Evolutionary conservation across 2,888 invertebrate genomes (phyloP), one percentile per base, ranked within the genome.

Genomic region (Perdita meconis): DNA sequence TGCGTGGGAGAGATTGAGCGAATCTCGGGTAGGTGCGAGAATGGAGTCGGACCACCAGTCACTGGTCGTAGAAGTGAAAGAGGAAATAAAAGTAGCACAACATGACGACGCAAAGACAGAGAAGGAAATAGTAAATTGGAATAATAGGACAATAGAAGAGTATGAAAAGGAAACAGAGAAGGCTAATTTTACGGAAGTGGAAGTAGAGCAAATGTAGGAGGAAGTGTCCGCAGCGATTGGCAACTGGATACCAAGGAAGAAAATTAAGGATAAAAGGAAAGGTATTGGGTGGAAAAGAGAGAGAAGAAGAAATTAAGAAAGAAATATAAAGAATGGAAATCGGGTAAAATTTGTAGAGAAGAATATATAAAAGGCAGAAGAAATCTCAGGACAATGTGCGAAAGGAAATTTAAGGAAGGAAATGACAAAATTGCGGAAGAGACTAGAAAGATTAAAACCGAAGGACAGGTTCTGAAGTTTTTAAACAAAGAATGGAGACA

Each of bases 31-130:
- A 8, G 63, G 16, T 2, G 57, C 61, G 8, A 60, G 60, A 51
- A 34, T 74, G 19, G 63, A 76, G n/a, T 77, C 73, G 10, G 69
- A 78, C 10, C 73, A 76, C 55, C 47, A 64, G 12, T 71, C 78
- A 2, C 38, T 0, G 68, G 30, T 30, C 30, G 30, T 8, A 26
- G 55, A 44, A 44, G 34, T n/a, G 30, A 16, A 16, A 26, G 26
- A 4, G 26, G 57, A 12, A 13, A 26, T 22, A 50, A 22, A 4
- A 26, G 56, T 57, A 19, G 16, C n/a, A n/a, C n/a, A 30, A 26
- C 30, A 42, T 13, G 13, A 13, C 50, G 38, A 51, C 3, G 47
- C 47, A 51, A 51, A 50, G 24, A 70, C n/a, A 36, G 53, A 36
- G 57, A 19, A 40, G 61, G 26, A 55, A 26, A 51, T 38, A 2